Evolutionary conservation across 2,888 invertebrate genomes (phyloP).

Genomic region (Drosophila histrio): DNA sequence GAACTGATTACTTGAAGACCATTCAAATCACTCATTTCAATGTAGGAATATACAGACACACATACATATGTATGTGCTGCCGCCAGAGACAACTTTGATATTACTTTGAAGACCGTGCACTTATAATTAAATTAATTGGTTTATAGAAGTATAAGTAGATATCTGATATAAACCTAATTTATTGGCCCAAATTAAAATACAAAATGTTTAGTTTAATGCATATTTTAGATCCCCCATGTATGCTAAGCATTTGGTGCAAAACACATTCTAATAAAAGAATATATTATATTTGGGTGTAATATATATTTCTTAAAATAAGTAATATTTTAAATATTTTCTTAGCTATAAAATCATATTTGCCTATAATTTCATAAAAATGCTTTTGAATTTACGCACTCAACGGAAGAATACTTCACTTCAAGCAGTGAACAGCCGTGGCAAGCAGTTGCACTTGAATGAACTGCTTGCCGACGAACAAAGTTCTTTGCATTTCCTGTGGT

Average conservation of each 20-base stretch:
- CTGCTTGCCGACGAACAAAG: constrained; percentile 33
- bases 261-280: not conserved
- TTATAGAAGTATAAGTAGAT: no score
- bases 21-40: constrained; percentile 25
- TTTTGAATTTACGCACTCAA: not conserved
- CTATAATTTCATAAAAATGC: not conserved
- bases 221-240: not conserved
- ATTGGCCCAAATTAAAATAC: not conserved
- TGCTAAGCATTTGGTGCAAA: not conserved
- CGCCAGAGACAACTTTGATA: not conserved
- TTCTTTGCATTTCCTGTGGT: constrained; percentile 23
- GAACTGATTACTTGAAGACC: constrained; percentile 23
- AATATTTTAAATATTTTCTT: not conserved
- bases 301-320: no score
- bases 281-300: no score
- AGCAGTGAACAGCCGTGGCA: constrained; percentile 1
- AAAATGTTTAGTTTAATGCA: not conserved
- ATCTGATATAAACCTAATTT: no score
- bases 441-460: constrained; percentile 6
- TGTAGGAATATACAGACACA: not conserved
- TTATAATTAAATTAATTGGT: not conserved
- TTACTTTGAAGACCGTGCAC: not conserved
- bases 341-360: not conserved
- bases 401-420: not conserved
- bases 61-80: not conserved